A percentile compares a stretch with the other conserved stretches of the same genome.
phyloP scores from a whole-genome alignment of 2,888 invertebrate species.

The Brenthis hecate region DNA sequence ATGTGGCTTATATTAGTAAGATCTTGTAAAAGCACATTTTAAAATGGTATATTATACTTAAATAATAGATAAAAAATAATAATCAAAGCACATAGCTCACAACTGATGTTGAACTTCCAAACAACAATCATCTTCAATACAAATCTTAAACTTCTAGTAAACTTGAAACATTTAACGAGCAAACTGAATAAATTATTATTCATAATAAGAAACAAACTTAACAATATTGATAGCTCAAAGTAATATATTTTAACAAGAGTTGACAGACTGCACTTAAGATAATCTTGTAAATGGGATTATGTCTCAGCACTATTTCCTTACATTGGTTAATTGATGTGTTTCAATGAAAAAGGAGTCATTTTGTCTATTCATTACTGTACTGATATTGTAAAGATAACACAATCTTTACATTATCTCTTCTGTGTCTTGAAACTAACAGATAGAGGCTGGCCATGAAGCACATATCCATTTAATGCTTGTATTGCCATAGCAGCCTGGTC shows the following conservation, averaged over 20 bases:
- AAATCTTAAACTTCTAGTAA: conserved; percentile 80
- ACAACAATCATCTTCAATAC: conserved; percentile 79
- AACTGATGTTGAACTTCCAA: conserved; percentile 75
- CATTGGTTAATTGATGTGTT: conserved; percentile 68
- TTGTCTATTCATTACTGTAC: conserved; percentile 78
- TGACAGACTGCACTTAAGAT: conserved; percentile 64
- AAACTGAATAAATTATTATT: conserved; percentile 83
- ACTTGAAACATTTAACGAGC: conserved; percentile 83
- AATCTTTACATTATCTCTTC: conserved; percentile 78
- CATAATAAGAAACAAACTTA: conserved; percentile 81
- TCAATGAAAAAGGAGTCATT: conserved; percentile 64
- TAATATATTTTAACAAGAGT: conserved; percentile 80
- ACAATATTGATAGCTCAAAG: conserved; percentile 82
- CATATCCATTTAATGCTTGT: conserved; percentile 78
- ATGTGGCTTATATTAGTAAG: conserved; percentile 81
- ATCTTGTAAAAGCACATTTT: conserved; percentile 82
- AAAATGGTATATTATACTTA: conserved; percentile 79
- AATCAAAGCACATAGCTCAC: conserved; percentile 78
- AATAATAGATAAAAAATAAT: conserved; percentile 79
- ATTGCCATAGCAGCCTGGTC: conserved; percentile 82
- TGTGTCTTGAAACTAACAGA: conserved; percentile 81
- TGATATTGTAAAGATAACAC: conserved; percentile 76
- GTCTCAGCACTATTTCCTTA: conserved; percentile 57
- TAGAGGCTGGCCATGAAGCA: conserved; percentile 75
- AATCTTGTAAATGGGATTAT: conserved; percentile 61